Evolutionary conservation across 2,113 vertebrate species (phyloP).

Genomic region (Caranx melampygus): DNA sequence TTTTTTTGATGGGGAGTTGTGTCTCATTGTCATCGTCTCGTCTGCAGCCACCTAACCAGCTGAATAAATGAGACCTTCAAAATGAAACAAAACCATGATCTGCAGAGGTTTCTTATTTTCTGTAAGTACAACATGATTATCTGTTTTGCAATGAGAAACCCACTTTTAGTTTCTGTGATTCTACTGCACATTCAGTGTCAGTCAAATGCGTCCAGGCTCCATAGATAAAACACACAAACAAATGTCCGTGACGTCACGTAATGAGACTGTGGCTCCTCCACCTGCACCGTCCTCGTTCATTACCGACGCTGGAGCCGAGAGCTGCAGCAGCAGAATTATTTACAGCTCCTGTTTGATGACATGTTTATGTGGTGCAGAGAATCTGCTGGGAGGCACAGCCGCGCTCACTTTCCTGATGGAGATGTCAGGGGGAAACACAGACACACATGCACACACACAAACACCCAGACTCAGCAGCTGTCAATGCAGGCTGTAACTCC

Average conservation of each 20-base stretch:
- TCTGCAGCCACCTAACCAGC: not conserved
- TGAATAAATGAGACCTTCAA: not conserved
- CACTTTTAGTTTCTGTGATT: not conserved
- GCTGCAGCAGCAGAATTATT: constrained; percentile 30
- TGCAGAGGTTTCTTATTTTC: not conserved
- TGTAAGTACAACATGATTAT: no score
- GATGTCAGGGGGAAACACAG: constrained; percentile 22
- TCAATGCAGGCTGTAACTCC: constrained; percentile 1
- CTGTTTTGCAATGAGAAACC: not conserved
- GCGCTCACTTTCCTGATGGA: constrained; percentile 41
- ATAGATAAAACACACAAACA: no score
- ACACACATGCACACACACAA: not conserved
- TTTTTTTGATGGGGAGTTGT: not conserved
- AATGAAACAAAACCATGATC: not conserved
- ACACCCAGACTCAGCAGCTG: constrained; percentile 12
- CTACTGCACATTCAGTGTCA: not conserved
- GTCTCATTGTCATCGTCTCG: no score
- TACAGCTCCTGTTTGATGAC: constrained; percentile 33
- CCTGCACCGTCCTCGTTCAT: constrained; percentile 19
- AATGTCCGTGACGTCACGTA: not conserved
- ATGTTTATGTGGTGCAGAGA: constrained; percentile 58
- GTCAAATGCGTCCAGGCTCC: not conserved
- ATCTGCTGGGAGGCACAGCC: constrained; percentile 43
- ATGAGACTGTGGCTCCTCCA: not conserved
- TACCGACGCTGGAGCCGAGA: not conserved